Evolutionary conservation across 2,113 vertebrate genomes (phyloP).

Genomic region (Thinocorus orbignyianus): DNA sequence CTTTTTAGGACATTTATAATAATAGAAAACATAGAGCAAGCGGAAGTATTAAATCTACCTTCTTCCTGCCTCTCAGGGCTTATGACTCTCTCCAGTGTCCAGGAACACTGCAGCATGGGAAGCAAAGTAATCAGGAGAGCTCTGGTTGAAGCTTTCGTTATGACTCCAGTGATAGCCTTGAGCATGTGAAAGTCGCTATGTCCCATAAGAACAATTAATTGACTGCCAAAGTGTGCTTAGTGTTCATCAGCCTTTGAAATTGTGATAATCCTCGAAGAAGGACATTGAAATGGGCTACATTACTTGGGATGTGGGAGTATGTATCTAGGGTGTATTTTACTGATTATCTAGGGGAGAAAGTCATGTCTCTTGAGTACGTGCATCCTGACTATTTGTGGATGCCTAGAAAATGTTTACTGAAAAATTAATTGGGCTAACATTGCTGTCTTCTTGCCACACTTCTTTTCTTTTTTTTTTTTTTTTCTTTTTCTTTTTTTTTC

Average conservation of each 20-base stretch:
- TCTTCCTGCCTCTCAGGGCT: background rate
- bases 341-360: background rate
- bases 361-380: background rate
- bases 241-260: background rate
- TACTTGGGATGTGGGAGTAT: background rate
- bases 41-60: background rate
- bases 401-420: background rate
- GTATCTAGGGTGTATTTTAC: background rate
- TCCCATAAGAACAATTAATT: background rate
- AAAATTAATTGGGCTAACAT: background rate
- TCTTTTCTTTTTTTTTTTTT: too few relatives aligned
- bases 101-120: background rate
- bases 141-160: background rate
- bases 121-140: background rate
- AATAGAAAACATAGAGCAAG: background rate
- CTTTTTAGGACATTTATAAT: background rate
- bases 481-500: too few relatives aligned
- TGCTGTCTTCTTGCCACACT: background rate
- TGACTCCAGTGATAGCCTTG: background rate
- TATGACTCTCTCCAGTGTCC: background rate
- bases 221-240: background rate
- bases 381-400: background rate
- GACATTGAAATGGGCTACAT: background rate
- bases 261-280: background rate
- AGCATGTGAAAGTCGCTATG: background rate